phyloP scores from a whole-genome alignment of 2,797 vertebrate species.

The Lates japonicus region DNA sequence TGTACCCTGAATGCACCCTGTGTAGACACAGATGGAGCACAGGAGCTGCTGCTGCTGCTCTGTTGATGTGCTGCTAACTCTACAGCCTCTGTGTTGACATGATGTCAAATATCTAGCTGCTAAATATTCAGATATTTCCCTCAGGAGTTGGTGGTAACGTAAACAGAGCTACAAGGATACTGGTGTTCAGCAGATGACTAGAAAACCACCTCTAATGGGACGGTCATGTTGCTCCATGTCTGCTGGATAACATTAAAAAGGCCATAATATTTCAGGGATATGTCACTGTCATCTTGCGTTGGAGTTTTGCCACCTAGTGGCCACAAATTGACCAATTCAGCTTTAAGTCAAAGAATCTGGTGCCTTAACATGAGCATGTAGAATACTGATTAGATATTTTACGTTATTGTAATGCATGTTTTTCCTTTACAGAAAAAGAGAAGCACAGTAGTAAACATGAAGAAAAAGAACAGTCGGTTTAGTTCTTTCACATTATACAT shows the following conservation, averaged over 20 bases:
- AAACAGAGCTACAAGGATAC: not conserved
- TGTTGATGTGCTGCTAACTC: not conserved
- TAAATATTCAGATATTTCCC: not conserved
- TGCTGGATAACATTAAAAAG: not conserved
- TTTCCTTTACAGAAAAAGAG: not conserved
- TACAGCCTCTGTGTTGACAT: not conserved
- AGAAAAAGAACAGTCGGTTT: constrained; percentile 1
- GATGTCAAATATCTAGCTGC: not conserved
- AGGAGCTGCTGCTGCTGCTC: not conserved
- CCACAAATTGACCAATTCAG: not conserved
- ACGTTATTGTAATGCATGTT: not conserved
- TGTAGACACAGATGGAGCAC: not conserved
- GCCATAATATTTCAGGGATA: not conserved
- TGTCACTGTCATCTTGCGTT: not conserved
- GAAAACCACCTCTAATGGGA: not conserved
- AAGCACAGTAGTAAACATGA: constrained; percentile 11
- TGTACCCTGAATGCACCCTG: not conserved
- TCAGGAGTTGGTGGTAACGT: not conserved
- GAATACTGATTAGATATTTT: not conserved
- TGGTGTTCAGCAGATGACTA: not conserved
- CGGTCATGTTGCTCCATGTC: not conserved
- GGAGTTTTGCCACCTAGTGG: not conserved
- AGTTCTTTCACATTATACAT: not conserved
- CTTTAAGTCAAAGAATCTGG: not conserved
- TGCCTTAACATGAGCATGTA: not conserved